phyloP scores from a whole-genome alignment of 2,888 invertebrate species.

The Plutella xylostella region DNA sequence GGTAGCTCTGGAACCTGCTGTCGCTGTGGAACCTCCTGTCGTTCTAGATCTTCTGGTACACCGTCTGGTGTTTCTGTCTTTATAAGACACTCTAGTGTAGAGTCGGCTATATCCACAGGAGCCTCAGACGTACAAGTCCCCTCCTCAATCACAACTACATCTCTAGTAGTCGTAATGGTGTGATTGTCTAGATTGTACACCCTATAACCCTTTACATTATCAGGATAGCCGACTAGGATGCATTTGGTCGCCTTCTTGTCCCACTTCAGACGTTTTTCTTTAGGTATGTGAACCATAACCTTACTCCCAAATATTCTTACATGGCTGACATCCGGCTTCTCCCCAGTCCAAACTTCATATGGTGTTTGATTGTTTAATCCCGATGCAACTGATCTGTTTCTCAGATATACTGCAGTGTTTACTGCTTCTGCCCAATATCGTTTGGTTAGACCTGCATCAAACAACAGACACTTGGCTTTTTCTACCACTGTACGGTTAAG shows the following conservation, averaged over 20 bases:
- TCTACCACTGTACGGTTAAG: too few relatives aligned
- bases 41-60: background rate
- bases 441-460: too few relatives aligned
- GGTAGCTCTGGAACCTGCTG: background rate
- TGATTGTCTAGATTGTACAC: slow-evolving; percentile 16
- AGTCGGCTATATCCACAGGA: background rate
- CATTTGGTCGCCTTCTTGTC: slow-evolving; percentile 19
- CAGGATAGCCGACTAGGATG: slow-evolving; percentile 23
- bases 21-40: background rate
- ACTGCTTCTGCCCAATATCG: too few relatives aligned
- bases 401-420: too few relatives aligned
- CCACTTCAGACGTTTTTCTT: slow-evolving; percentile 24
- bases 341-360: background rate
- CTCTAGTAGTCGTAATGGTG: slow-evolving; percentile 2
- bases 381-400: background rate
- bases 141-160: background rate
- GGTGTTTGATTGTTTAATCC: background rate
- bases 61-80: background rate
- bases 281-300: slow-evolving; percentile 18
- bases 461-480: too few relatives aligned
- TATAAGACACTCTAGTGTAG: too few relatives aligned
- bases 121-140: background rate
- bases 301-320: background rate
- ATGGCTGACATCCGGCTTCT: background rate
- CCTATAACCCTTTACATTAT: slow-evolving; percentile 23